Evolutionary conservation across 1,140 invertebrate genomes (phyloP).

Genomic region (Dryas iulia): DNA sequence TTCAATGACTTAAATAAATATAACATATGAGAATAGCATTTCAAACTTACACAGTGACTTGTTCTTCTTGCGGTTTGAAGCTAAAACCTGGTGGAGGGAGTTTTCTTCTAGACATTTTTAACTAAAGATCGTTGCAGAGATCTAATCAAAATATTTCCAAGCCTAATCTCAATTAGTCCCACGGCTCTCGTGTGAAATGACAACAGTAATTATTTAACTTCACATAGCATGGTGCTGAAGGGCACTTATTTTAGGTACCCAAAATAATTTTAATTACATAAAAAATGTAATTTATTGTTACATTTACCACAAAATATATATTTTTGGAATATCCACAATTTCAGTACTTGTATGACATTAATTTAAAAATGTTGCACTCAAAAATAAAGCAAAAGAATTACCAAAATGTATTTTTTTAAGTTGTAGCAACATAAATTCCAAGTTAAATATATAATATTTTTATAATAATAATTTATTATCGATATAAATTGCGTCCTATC

Average conservation of each 20-base stretch:
- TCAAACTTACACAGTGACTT: slow-evolving; percentile 60
- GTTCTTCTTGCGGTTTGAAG: slow-evolving; percentile 52
- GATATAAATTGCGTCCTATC: too few species aligned
- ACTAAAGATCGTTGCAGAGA: slow-evolving; percentile 11
- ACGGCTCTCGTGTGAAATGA: slow-evolving; percentile 22
- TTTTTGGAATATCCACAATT: slow-evolving; percentile 15
- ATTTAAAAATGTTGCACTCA: slow-evolving; percentile 5
- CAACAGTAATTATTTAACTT: neutral
- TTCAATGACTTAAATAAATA: neutral
- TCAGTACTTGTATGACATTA: slow-evolving; percentile 18
- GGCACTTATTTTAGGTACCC: neutral
- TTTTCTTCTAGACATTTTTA: slow-evolving; percentile 62
- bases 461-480: too few species aligned
- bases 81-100: slow-evolving; percentile 53
- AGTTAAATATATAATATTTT: too few species aligned
- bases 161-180: slow-evolving; percentile 29
- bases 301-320: slow-evolving; percentile 11
- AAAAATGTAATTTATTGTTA: neutral
- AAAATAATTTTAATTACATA: neutral
- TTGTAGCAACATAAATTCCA: neutral
- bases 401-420: neutral
- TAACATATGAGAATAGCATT: slow-evolving; percentile 1
- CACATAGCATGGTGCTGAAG: neutral
- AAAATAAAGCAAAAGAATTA: neutral
- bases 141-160: slow-evolving; percentile 21